Percentiles rank a stretch among this genome's conserved stretches.
Evolutionary conservation across 2,797 vertebrate species (phyloP).

Genomic region (Acanthopagrus latus): DNA sequence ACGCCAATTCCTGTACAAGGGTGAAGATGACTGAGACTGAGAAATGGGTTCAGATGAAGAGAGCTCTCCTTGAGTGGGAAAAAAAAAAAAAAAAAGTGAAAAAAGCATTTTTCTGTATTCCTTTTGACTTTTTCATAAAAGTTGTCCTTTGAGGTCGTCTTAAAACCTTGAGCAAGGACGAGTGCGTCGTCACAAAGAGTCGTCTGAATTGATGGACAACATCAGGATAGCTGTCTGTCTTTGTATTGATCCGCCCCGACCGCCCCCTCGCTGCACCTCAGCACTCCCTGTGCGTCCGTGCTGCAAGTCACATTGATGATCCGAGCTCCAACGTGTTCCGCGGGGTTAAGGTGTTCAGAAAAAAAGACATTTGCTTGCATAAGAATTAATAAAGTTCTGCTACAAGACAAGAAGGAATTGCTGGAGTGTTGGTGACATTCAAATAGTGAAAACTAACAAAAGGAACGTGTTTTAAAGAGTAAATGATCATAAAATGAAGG

Average conservation of each 20-base stretch:
- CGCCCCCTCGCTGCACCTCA: constrained; percentile 33
- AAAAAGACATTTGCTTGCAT: constrained; percentile 33
- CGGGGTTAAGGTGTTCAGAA: constrained; percentile 50
- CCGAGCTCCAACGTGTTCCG: constrained; percentile 21
- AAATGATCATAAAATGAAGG: background rate
- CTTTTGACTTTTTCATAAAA: constrained; percentile 20
- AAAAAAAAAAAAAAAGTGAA: constrained; percentile 21
- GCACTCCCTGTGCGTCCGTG: constrained; percentile 3
- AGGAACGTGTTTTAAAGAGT: constrained; percentile 7
- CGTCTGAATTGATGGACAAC: constrained; percentile 45
- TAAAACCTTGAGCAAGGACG: constrained; percentile 44
- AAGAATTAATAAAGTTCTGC: constrained; percentile 32
- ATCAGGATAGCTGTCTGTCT: constrained; percentile 38
- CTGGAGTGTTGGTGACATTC: constrained; percentile 27
- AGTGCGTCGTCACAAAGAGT: constrained; percentile 28
- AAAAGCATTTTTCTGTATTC: constrained; percentile 6
- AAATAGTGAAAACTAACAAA: constrained; percentile 29
- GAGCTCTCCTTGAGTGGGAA: constrained; percentile 17
- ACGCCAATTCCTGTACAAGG: background rate
- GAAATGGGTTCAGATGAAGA: background rate
- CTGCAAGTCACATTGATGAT: constrained; percentile 15
- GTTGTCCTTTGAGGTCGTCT: constrained; percentile 30
- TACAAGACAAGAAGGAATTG: constrained; percentile 9
- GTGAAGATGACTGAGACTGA: background rate
- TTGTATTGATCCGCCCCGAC: constrained; percentile 32